phyloP scores from a whole-genome alignment of 2,797 vertebrate genomes.

The Pangasius mekongensis region DNA sequence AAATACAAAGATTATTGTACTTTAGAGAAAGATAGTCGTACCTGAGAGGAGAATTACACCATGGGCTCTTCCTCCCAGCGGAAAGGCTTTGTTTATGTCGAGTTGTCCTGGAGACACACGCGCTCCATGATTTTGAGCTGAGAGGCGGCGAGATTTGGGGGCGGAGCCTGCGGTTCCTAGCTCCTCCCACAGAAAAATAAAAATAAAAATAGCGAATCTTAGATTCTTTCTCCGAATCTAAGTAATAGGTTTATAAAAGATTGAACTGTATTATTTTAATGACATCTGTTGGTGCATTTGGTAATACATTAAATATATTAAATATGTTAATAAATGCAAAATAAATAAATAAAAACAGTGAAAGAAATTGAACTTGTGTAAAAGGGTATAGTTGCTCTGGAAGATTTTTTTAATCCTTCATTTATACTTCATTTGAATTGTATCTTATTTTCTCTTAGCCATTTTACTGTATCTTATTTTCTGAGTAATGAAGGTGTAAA shows the following conservation, averaged over 20 bases:
- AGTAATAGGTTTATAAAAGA: not conserved
- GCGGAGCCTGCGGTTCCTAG: not conserved
- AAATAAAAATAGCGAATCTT: not conserved
- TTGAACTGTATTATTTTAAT: not conserved
- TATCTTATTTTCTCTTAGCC: too few relatives aligned
- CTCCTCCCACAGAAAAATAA: not conserved
- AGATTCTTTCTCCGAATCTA: not conserved
- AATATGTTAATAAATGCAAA: too few relatives aligned
- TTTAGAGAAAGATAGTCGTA: not conserved
- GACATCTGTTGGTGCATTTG: not conserved
- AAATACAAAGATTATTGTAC: not conserved
- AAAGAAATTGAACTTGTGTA: not conserved
- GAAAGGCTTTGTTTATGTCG: not conserved
- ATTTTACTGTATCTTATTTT: too few relatives aligned
- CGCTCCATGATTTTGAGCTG: not conserved
- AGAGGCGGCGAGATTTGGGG: slow-evolving; percentile 5
- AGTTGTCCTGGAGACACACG: slow-evolving; percentile 17
- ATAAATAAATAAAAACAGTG: not conserved
- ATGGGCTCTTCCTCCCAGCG: not conserved
- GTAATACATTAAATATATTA: too few relatives aligned
- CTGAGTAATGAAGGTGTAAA: too few relatives aligned
- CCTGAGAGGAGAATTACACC: not conserved
- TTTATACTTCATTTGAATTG: too few relatives aligned
- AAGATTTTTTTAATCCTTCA: too few relatives aligned
- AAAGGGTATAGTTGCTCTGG: not conserved